Conservation (phyloP, 2,113 vertebrate genomes). For the Leiothrix lutea region DNA sequence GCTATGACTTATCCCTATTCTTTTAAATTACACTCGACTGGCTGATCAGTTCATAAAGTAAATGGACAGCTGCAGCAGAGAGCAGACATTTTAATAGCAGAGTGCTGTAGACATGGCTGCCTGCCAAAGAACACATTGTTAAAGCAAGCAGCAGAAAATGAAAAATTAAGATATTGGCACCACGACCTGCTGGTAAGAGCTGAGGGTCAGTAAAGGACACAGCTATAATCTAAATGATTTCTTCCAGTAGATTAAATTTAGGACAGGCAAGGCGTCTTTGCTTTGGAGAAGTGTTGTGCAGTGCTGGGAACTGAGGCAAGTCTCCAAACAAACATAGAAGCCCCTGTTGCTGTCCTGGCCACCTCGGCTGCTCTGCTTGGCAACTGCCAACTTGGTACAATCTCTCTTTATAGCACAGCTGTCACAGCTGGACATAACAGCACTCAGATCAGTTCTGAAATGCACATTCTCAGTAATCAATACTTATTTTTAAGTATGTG, state of each 20-base stretch:
- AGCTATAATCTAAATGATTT: conserved; percentile 49
- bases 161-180: conserved; percentile 55
- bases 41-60: conserved; percentile 46
- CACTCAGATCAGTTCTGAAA: neutral
- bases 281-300: conserved; percentile 1
- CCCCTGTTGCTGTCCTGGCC: neutral
- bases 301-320: conserved; percentile 1
- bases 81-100: conserved; percentile 33
- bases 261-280: conserved; percentile 25
- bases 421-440: neutral
- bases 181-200: conserved; percentile 17
- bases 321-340: neutral
- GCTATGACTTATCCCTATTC: neutral
- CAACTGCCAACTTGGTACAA: neutral
- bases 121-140: conserved; percentile 60
- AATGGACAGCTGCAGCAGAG: conserved; percentile 48
- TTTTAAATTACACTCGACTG: conserved; percentile 2
- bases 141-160: conserved; percentile 55
- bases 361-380: neutral
- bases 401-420: neutral
- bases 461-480: neutral
- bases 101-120: conserved; percentile 11
- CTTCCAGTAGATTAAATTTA: conserved; percentile 57
- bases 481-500: neutral
- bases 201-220: conserved; percentile 26